These are phyloP conservation scores for Calcarius ornatus DNA, from an alignment of 2,113 vertebrate species.

Conservation along the genomic window DNA sequence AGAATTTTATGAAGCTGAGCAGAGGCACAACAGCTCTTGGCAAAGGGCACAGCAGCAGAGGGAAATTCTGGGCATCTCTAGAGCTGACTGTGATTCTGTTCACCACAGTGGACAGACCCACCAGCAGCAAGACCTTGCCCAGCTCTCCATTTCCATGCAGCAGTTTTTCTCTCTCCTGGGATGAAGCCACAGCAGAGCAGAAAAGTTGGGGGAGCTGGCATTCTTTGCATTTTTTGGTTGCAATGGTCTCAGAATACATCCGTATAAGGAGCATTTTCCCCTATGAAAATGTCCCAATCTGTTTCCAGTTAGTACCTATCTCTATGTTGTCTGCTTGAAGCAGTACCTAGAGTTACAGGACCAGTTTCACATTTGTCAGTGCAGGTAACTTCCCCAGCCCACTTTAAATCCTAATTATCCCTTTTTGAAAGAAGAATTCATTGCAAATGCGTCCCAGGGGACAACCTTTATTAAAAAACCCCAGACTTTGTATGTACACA, in stretches of 20 bases:
- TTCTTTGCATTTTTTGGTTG: background rate
- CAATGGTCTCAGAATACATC: background rate
- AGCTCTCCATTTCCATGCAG: background rate
- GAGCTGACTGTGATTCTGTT: background rate
- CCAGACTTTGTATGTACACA: background rate
- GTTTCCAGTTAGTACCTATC: background rate
- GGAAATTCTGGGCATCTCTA: background rate
- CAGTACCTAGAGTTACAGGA: background rate
- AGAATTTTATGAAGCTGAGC: background rate
- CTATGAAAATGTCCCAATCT: rapidly evolving
- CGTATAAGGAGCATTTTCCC: background rate
- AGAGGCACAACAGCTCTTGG: background rate
- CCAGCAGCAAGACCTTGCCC: background rate
- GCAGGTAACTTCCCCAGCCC: background rate
- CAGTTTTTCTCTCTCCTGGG: background rate
- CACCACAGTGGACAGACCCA: background rate
- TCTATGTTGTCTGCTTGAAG: background rate
- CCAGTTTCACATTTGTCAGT: background rate
- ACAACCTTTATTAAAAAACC: background rate
- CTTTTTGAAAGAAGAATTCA: background rate
- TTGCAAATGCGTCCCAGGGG: background rate
- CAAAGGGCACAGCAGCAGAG: background rate
- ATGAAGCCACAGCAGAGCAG: background rate
- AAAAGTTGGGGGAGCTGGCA: background rate
- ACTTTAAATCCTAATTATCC: background rate